Percentiles rank a stretch among this genome's conserved stretches.
Evolutionary conservation across 2,797 vertebrate genomes (phyloP).

Genomic region (Sebastes melanostomus): DNA sequence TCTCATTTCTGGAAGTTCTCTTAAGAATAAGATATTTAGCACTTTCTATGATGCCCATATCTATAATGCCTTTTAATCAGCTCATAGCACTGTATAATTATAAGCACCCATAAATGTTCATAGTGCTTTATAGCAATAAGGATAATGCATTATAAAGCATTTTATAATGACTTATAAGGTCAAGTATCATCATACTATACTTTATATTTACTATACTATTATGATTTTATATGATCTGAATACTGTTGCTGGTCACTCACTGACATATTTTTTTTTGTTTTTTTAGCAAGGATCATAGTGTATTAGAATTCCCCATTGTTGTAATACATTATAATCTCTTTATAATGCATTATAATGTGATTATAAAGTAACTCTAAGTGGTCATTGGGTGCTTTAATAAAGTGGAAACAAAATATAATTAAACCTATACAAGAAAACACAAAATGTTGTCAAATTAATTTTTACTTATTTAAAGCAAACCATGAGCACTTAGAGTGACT

Average conservation of each 20-base stretch:
- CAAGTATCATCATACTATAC: too few species aligned
- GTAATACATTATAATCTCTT: not conserved
- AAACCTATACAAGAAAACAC: accelerated
- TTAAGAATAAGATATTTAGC: not conserved
- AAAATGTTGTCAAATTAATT: accelerated
- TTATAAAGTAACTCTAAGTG: not conserved
- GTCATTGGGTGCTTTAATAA: not conserved
- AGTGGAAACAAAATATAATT: too few species aligned
- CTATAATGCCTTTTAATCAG: not conserved
- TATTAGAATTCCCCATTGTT: not conserved
- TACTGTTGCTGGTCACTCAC: too few species aligned
- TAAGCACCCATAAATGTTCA: not conserved
- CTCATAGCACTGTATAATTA: not conserved
- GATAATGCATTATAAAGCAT: not conserved
- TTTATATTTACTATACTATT: too few species aligned
- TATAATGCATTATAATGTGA: not conserved
- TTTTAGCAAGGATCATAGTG: not conserved
- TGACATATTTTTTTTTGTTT: not conserved
- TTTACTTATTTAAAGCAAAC: not conserved
- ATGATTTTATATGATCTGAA: too few species aligned
- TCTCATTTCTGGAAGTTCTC: not conserved
- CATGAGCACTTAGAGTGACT: not conserved
- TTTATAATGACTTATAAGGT: not conserved
- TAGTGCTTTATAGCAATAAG: not conserved
- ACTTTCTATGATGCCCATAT: not conserved